Conservation (phyloP, 2,797 vertebrate species). For the Falco peregrinus region DNA sequence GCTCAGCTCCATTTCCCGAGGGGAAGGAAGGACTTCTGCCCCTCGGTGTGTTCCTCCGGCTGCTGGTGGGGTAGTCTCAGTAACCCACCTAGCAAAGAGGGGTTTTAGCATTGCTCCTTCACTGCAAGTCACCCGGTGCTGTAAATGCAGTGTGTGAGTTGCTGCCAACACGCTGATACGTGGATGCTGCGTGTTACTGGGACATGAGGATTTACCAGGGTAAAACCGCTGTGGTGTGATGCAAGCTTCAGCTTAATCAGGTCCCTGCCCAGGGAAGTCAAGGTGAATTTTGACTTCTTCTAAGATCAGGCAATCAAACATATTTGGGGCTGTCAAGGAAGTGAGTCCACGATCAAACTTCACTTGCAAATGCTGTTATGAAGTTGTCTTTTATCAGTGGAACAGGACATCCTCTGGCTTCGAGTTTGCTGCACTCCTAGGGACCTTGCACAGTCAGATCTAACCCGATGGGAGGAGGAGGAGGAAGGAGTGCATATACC, state of each 20-base stretch:
- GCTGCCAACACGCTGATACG: accelerated
- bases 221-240: neutral
- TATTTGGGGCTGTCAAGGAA: neutral
- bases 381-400: neutral
- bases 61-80: neutral
- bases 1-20: neutral
- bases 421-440: neutral
- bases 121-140: neutral
- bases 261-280: neutral
- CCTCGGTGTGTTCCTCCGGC: neutral
- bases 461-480: neutral
- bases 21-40: neutral
- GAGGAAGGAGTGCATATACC: neutral
- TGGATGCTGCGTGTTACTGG: neutral
- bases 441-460: neutral
- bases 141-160: neutral
- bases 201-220: neutral
- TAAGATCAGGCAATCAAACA: neutral
- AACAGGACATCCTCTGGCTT: neutral
- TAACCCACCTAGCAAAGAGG: neutral
- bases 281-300: neutral
- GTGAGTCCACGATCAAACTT: neutral
- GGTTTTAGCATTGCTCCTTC: neutral
- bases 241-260: neutral
- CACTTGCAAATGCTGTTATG: neutral